Conservation (phyloP, 2,113 vertebrate species). For the Alligator mississippiensis region DNA sequence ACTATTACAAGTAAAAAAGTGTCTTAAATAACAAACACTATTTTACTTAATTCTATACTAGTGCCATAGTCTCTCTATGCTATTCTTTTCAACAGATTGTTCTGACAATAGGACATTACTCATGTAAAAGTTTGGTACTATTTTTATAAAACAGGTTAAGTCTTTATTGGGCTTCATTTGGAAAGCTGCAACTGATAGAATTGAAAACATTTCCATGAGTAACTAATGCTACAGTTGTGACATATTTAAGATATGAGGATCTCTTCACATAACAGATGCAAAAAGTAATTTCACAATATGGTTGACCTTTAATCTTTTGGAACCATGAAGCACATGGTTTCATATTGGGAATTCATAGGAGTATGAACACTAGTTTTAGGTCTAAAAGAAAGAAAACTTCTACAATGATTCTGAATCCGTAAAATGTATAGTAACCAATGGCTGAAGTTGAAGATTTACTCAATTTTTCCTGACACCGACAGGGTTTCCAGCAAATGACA, state of each 20-base stretch:
- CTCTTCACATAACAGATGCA: neutral
- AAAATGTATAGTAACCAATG: neutral
- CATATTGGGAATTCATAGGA: neutral
- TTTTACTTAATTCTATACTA: neutral
- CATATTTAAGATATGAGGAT: neutral
- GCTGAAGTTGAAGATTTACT: too few relatives aligned
- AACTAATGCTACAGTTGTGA: neutral
- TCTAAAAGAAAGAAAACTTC: neutral
- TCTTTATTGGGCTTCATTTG: neutral
- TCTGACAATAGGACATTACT: neutral
- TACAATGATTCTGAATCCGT: neutral
- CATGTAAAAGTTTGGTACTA: neutral
- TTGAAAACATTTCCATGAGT: neutral
- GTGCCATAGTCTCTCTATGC: neutral
- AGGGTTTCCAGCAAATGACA: neutral
- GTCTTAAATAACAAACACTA: neutral
- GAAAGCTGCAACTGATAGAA: neutral
- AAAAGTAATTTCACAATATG: neutral
- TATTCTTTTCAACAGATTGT: neutral
- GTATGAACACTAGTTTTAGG: neutral
- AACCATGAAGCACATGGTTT: neutral
- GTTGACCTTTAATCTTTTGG: neutral
- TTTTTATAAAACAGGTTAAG: neutral
- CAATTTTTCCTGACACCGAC: neutral
- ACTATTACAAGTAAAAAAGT: too few relatives aligned